Conservation (phyloP, 1,140 invertebrate genomes). For the Polyergus mexicanus region DNA sequence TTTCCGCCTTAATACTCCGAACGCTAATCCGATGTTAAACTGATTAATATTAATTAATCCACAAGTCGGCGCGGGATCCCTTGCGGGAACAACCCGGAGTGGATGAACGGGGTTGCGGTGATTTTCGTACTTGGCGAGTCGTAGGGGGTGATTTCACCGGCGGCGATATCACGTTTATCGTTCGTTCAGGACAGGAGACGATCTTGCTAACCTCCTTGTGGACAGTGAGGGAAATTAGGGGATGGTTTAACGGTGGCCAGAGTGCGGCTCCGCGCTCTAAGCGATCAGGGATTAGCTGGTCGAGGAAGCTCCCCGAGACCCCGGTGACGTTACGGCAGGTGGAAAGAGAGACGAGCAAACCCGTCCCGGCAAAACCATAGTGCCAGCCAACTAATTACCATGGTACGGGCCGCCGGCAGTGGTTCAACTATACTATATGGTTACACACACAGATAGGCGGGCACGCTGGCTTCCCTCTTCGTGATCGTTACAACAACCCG, state of each 20-base stretch:
- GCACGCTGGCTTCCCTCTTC: slow-evolving; percentile 53
- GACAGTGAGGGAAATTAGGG: slow-evolving; percentile 75
- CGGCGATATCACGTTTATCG: neutral
- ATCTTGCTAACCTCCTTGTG: slow-evolving; percentile 47
- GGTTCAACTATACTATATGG: slow-evolving; percentile 49
- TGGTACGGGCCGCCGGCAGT: slow-evolving; percentile 66
- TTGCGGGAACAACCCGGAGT: slow-evolving; percentile 2
- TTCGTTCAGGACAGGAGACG: slow-evolving; percentile 16
- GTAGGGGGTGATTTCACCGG: neutral
- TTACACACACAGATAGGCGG: neutral
- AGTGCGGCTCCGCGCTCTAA: slow-evolving; percentile 72
- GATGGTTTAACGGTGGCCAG: slow-evolving; percentile 76
- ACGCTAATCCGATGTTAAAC: neutral
- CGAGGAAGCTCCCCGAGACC: slow-evolving; percentile 43
- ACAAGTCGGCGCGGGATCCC: slow-evolving; percentile 25
- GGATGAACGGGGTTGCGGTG: neutral
- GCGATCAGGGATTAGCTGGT: slow-evolving; percentile 76
- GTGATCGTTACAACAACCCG: slow-evolving; percentile 74
- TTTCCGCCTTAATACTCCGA: slow-evolving; percentile 13
- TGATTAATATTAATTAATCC: slow-evolving; percentile 58
- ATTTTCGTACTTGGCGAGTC: slow-evolving; percentile 22
- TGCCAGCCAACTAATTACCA: slow-evolving; percentile 76
- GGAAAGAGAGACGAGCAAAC: slow-evolving; percentile 31
- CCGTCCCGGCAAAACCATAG: slow-evolving; percentile 66
- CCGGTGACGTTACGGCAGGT: slow-evolving; percentile 2